phyloP scores from a whole-genome alignment of 2,888 invertebrate species.

The Polydrusus cervinus region DNA sequence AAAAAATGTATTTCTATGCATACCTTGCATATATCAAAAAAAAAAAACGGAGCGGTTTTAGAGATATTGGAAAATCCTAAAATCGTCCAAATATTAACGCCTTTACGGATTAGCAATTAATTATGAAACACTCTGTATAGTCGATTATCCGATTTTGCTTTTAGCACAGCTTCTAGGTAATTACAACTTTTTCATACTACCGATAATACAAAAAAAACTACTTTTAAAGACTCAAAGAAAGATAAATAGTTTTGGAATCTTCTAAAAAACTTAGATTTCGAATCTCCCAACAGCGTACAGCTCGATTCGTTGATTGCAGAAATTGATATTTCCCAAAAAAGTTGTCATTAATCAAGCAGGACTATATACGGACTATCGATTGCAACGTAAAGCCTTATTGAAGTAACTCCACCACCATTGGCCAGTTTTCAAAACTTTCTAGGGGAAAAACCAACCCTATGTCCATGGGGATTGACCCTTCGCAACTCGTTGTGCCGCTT shows the following conservation, averaged over 20 bases:
- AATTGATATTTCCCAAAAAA: slow-evolving; percentile 49
- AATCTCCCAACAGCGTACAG: slow-evolving; percentile 4
- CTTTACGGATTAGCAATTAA: no score
- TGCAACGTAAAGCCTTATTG: slow-evolving; percentile 57
- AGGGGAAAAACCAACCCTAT: slow-evolving; percentile 58
- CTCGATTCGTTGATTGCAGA: slow-evolving; percentile 26
- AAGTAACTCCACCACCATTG: slow-evolving; percentile 58
- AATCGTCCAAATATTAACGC: no score
- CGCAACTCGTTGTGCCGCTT: slow-evolving; percentile 55
- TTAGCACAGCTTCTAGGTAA: background rate
- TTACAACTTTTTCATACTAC: slow-evolving; percentile 12
- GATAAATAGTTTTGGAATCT: slow-evolving; percentile 37
- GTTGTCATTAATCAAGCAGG: slow-evolving; percentile 51
- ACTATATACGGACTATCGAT: slow-evolving; percentile 56
- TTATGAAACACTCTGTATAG: no score
- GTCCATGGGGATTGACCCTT: slow-evolving; percentile 63
- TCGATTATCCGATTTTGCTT: no score
- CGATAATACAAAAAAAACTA: slow-evolving; percentile 27
- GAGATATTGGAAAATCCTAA: no score
- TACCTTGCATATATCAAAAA: no score
- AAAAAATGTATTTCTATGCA: no score
- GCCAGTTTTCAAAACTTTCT: slow-evolving; percentile 54
- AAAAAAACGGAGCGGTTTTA: no score
- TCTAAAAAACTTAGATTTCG: slow-evolving; percentile 14
- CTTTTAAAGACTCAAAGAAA: slow-evolving; percentile 29